phyloP scores from a whole-genome alignment of 2,888 invertebrate genomes.

The Drosophila limbata region DNA sequence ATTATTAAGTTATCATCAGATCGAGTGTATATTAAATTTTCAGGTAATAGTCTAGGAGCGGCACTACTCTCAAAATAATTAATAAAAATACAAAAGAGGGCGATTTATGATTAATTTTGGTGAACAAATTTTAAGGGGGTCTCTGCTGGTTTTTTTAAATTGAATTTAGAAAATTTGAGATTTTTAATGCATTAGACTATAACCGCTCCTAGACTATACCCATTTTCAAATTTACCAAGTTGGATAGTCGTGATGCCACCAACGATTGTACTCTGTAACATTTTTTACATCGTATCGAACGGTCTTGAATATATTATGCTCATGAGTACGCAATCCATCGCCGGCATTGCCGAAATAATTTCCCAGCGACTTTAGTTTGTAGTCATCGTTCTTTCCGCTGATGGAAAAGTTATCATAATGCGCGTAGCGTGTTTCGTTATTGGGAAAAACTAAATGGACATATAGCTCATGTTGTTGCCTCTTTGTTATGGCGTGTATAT shows the following conservation, averaged over 20 bases:
- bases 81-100: too few relatives aligned
- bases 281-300: slow-evolving; percentile 11
- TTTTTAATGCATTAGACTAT: too few relatives aligned
- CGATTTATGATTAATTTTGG: too few relatives aligned
- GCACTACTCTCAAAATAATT: too few relatives aligned
- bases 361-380: slow-evolving; percentile 31
- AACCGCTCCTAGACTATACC: too few relatives aligned
- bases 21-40: background rate
- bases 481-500: slow-evolving; percentile 35
- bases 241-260: slow-evolving; percentile 38
- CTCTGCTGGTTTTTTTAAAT: too few relatives aligned
- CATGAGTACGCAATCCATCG: slow-evolving; percentile 36
- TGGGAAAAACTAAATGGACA: slow-evolving; percentile 31
- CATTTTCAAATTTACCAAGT: slow-evolving; percentile 25
- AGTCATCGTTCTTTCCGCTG: slow-evolving; percentile 30
- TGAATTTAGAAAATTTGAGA: too few relatives aligned
- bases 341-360: slow-evolving; percentile 40
- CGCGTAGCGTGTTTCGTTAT: slow-evolving; percentile 32
- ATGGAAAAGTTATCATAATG: slow-evolving; percentile 42
- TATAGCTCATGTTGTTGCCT: slow-evolving; percentile 40
- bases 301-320: slow-evolving; percentile 28
- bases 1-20: background rate
- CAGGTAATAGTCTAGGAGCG: too few relatives aligned
- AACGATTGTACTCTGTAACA: slow-evolving; percentile 30
- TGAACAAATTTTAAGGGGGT: too few relatives aligned